A percentile compares a stretch with the other conserved stretches of the same genome.
Evolutionary conservation across 2,113 vertebrate genomes (phyloP).

Genomic region (rat (Rattus norvegicus)): DNA sequence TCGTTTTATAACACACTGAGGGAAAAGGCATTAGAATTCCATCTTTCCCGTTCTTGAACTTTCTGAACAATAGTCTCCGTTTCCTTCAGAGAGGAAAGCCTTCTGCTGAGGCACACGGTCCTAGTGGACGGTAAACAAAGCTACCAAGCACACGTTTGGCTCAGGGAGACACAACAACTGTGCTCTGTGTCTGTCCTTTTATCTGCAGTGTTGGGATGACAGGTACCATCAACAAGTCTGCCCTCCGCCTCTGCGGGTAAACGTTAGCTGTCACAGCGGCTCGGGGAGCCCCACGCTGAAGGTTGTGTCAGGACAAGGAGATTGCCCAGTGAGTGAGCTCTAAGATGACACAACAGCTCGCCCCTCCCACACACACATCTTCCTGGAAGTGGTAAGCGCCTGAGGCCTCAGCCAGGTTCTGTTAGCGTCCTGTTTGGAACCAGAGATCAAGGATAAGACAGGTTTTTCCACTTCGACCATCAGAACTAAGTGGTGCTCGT

Average conservation of each 20-base stretch:
- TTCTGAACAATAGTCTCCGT: conserved; percentile 38
- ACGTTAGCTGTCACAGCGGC: conserved; percentile 57
- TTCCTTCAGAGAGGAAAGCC: background rate
- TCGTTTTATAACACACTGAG: background rate
- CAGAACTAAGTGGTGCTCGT: background rate
- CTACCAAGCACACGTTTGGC: background rate
- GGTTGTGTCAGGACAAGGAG: background rate
- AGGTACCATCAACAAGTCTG: conserved; percentile 39
- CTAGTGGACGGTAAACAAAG: background rate
- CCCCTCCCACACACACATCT: background rate
- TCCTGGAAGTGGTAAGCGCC: conserved; percentile 42
- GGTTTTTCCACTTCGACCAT: background rate
- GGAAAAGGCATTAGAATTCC: background rate
- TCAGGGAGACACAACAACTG: background rate
- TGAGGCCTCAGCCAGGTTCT: background rate
- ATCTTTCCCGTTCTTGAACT: background rate
- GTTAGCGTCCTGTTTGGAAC: background rate
- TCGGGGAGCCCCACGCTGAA: conserved; percentile 36
- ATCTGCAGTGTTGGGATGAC: background rate
- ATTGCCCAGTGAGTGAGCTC: background rate
- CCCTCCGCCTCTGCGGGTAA: conserved; percentile 34
- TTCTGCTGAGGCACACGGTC: background rate
- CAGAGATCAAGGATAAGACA: background rate
- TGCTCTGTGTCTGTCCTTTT: conserved; percentile 60
- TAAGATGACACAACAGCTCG: background rate